Conservation (phyloP, 2,797 vertebrate species). For the Pterois miles region DNA sequence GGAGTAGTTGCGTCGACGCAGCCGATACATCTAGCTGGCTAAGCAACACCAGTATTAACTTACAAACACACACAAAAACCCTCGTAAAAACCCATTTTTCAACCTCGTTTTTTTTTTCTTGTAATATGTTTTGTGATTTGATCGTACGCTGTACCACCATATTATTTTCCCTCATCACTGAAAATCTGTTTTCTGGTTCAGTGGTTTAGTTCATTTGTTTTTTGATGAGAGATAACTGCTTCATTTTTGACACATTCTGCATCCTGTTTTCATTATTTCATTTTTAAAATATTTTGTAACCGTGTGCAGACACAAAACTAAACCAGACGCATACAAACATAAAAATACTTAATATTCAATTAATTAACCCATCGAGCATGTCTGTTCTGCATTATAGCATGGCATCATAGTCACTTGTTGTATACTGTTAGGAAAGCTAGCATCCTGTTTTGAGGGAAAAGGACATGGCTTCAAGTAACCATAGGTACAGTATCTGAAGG, state of each 20-base stretch:
- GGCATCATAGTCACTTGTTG: not conserved
- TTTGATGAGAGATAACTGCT: not conserved
- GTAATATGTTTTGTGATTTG: not conserved
- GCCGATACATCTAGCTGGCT: conserved; percentile 4
- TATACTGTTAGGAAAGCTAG: not conserved
- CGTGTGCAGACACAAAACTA: not conserved
- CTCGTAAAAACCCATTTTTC: not conserved
- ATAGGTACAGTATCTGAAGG: not conserved
- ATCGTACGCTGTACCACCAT: not conserved
- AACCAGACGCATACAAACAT: not conserved
- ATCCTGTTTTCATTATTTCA: not conserved
- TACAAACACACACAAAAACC: conserved; percentile 1
- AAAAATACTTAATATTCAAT: not conserved
- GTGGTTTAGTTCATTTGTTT: not conserved
- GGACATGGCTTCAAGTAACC: not conserved
- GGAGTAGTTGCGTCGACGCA: conserved; percentile 33
- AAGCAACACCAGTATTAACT: conserved; percentile 16
- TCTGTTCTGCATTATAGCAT: not conserved
- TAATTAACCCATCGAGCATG: not conserved
- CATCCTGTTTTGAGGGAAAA: not conserved
- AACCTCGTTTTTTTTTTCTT: not conserved
- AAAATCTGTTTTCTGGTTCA: not conserved
- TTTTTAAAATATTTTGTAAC: not conserved
- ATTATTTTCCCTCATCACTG: not conserved
- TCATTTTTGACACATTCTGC: too few species aligned